Evolutionary conservation across 2,888 invertebrate species (phyloP).

Genomic region (Archips crataeganus): DNA sequence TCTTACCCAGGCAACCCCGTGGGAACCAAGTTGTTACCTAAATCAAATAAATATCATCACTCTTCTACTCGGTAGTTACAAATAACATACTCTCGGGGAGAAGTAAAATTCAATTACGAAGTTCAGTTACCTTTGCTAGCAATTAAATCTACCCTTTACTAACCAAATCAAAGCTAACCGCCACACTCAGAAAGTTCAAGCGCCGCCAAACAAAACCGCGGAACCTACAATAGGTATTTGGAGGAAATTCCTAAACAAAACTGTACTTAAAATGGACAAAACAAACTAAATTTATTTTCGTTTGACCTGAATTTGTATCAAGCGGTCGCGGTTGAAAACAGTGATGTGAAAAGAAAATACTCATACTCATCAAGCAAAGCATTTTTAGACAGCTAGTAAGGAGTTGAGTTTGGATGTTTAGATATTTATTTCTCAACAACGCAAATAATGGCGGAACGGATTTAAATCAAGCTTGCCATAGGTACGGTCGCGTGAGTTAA

Average conservation of each 20-base stretch:
- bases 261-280: slow-evolving; percentile 41
- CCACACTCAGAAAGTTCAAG: slow-evolving; percentile 18
- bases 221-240: slow-evolving; percentile 20
- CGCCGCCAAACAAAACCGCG: slow-evolving; percentile 35
- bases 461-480: no score
- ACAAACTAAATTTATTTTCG: slow-evolving; percentile 41
- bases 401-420: no score
- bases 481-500: no score
- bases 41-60: neutral
- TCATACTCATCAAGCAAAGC: neutral
- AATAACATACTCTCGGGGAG: neutral
- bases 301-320: slow-evolving; percentile 42
- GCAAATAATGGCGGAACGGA: no score
- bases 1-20: no score
- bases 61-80: neutral
- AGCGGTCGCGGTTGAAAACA: slow-evolving; percentile 31
- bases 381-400: no score
- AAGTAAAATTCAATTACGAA: neutral
- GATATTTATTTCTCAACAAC: no score
- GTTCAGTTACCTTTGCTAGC: neutral
- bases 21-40: no score
- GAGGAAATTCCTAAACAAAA: slow-evolving; percentile 36
- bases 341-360: slow-evolving; percentile 5
- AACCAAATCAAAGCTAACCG: slow-evolving; percentile 21
- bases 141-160: slow-evolving; percentile 9